Conservation (phyloP, 2,113 vertebrate genomes). For the Forbesichthys papilliferus region DNA sequence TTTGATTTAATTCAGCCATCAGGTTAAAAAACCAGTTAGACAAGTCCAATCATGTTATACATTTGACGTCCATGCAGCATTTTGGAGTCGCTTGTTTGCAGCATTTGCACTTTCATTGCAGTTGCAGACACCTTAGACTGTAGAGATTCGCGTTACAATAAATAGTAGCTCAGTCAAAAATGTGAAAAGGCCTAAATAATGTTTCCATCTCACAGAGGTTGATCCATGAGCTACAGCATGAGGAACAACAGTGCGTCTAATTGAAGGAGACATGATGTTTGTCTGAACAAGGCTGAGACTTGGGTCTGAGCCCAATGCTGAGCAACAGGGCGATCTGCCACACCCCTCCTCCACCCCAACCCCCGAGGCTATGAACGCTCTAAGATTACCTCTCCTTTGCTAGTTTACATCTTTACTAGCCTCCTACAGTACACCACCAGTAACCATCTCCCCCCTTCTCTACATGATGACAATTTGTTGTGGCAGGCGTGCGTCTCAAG, state of each 20-base stretch:
- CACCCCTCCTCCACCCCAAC: constrained; percentile 20
- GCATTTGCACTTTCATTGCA: no score
- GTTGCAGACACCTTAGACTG: background rate
- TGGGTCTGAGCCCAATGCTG: constrained; percentile 69
- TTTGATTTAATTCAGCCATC: no score
- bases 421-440: constrained; percentile 38
- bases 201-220: constrained; percentile 10
- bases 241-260: constrained; percentile 59
- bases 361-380: constrained; percentile 65
- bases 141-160: background rate
- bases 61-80: no score
- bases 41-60: no score
- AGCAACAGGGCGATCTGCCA: constrained; percentile 66
- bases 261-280: constrained; percentile 74
- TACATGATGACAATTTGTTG: constrained; percentile 78
- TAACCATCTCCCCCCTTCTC: constrained; percentile 31
- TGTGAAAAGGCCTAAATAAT: constrained; percentile 20
- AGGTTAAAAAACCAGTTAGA: no score
- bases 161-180: constrained; percentile 15
- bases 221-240: constrained; percentile 8
- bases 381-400: constrained; percentile 72
- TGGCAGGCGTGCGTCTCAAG: constrained; percentile 74
- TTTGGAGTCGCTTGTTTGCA: no score
- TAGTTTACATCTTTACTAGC: constrained; percentile 68
- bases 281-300: constrained; percentile 64